Base-by-base conservation (phyloP, 2,797 vertebrate genomes). In the Rhinogobio ventralis region DNA sequence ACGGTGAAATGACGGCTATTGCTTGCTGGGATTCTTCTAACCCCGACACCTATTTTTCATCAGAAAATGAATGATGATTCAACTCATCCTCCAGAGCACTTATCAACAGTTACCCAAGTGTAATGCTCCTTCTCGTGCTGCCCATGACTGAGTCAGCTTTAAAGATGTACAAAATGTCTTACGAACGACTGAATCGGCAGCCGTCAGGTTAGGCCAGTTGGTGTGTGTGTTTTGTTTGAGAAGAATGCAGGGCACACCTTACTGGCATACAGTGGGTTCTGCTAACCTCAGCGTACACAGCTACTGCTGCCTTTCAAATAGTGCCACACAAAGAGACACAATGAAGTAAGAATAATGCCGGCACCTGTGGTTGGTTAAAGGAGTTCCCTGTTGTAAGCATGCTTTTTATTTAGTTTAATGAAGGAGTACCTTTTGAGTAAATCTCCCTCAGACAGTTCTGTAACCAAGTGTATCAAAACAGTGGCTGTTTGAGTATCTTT, bases 181-280 rank as follows among this genome's bases (percentile, higher is more conserved):
- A 55, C 15, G 42, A 55, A 33, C 5, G 10, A 81, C 66, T 55
- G 20, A 36, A n/a, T 68, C 14, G 10, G 46, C 10, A 73, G 42
- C 57, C 3, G 10, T 72, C 28, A 68, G 36, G 36, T 49, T 79
- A 25, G 67, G 23, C 42, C 51, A 30, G 46, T n/a, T 81, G 49
- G 23, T 62, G 45, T 66, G 25, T 49, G 39, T 33, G 17, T 78
- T 72, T 79, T 86, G 60, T 84, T 66, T 46, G 28, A 81, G 39
- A 79, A 84, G 86, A 87, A 87, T 84, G 73, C 20, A 33, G 25
- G 84, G 68, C 89, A 82, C 84, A 66, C 89, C 89, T 87, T 75
- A 20, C 82, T 78, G 45, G 75, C 81, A 79, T 69, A 83, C 76
- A 85, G 49, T 68, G 67, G 51, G 82, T 74, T 81, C 69, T 64